phyloP scores from a whole-genome alignment of 2,888 invertebrate species.

The Cheilosia soror region DNA sequence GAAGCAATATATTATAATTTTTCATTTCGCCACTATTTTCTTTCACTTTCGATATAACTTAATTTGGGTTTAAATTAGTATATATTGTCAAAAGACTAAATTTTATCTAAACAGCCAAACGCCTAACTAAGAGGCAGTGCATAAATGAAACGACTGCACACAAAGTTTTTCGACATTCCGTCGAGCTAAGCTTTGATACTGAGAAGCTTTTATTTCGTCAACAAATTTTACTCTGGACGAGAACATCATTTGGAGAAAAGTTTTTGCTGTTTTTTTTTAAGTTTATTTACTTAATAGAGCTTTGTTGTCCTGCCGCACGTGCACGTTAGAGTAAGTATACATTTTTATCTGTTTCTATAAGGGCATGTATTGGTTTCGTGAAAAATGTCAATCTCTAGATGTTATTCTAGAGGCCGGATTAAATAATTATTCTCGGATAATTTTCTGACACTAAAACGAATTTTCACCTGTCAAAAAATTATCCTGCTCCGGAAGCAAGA shows the following conservation, averaged over 20 bases:
- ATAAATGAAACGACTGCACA: constrained; percentile 28
- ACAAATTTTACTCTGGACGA: neutral
- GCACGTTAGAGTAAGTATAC: no score
- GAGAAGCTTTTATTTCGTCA: constrained; percentile 7
- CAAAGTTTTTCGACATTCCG: constrained; percentile 1
- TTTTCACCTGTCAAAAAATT: no score
- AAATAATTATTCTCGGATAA: no score
- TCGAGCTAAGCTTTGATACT: neutral
- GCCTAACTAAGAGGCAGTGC: constrained; percentile 43
- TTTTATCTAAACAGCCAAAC: constrained; percentile 16
- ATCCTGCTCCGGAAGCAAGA: no score
- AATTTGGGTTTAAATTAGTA: neutral
- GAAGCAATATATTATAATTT: constrained; percentile 23
- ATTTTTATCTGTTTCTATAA: no score
- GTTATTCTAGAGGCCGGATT: no score
- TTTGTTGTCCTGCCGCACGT: no score
- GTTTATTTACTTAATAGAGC: no score
- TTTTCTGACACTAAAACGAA: no score
- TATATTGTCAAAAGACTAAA: constrained; percentile 19
- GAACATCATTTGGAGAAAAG: neutral
- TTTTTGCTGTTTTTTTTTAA: no score
- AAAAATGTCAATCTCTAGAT: no score
- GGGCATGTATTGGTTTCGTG: no score
- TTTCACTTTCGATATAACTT: constrained; percentile 26
- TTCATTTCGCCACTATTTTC: constrained; percentile 32